Conservation (phyloP, 2,113 vertebrate genomes). For the Malurus elegans region DNA sequence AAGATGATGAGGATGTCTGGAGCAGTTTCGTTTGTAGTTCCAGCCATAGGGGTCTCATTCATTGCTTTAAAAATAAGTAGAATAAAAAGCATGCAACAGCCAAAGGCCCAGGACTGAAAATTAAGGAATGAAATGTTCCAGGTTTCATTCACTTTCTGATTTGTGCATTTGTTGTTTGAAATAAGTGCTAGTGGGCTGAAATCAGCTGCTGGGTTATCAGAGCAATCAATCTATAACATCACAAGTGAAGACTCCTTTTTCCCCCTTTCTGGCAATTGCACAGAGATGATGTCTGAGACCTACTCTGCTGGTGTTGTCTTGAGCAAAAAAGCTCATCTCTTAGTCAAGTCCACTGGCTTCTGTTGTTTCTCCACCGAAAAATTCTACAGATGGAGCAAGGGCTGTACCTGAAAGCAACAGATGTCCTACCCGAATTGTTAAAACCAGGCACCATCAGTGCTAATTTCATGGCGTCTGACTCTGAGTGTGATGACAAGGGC, state of each 20-base stretch:
- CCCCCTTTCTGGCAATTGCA: background rate
- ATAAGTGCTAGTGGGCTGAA: background rate
- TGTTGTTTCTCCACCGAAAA: background rate
- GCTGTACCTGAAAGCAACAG: constrained; percentile 4
- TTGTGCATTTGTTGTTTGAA: constrained; percentile 20
- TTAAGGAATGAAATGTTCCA: background rate
- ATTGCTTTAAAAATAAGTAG: background rate
- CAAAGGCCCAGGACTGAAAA: background rate
- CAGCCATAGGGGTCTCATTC: background rate
- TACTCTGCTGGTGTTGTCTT: background rate
- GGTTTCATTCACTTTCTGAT: background rate
- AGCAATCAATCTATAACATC: background rate
- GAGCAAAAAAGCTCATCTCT: background rate
- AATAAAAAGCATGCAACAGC: background rate
- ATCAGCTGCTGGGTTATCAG: background rate
- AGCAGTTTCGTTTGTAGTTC: background rate
- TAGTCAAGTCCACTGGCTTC: background rate
- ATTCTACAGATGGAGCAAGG: background rate
- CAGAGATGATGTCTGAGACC: background rate
- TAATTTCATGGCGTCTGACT: background rate
- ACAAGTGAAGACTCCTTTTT: background rate
- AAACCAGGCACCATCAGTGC: background rate
- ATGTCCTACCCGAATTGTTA: background rate
- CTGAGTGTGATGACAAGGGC: background rate
- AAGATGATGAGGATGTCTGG: background rate